These are phyloP conservation scores for Lepetodrilus schrolli DNA, from an alignment of 2,888 invertebrate species.

Conservation along the genomic window DNA sequence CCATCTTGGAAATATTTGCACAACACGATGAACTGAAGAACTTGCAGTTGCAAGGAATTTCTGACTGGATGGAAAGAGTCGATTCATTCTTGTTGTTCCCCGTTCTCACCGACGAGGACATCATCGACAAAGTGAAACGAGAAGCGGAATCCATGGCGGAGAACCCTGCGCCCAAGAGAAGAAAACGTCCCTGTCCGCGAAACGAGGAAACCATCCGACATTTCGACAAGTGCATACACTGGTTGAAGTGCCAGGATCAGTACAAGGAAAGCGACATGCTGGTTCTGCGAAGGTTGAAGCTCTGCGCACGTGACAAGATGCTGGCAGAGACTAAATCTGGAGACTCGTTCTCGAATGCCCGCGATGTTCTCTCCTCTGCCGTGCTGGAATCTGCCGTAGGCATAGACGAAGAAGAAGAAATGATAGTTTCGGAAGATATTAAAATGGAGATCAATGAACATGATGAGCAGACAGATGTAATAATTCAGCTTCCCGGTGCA, in stretches of 20 bases:
- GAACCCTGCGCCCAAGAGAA: neutral
- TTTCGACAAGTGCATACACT: slow-evolving; percentile 9
- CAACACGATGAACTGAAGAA: neutral
- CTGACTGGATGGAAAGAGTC: slow-evolving; percentile 11
- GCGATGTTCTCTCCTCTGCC: no score
- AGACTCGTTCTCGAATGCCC: no score
- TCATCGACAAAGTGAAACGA: neutral
- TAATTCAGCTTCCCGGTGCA: no score
- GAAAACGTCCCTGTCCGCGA: neutral
- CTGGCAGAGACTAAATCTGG: no score
- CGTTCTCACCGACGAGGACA: neutral
- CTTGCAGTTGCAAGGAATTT: neutral
- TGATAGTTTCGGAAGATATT: no score
- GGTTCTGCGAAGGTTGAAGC: slow-evolving; percentile 1
- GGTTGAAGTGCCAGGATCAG: neutral
- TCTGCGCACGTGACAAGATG: neutral
- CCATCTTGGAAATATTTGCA: neutral
- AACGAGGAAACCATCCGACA: neutral
- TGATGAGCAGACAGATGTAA: no score
- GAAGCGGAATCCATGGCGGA: neutral
- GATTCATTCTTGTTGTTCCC: slow-evolving; percentile 1
- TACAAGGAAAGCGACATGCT: neutral
- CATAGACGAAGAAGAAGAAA: no score
- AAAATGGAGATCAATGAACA: no score
- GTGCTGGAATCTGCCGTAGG: no score